Base-by-base conservation (phyloP, 2,113 vertebrate genomes). In the Piaya cayana region DNA sequence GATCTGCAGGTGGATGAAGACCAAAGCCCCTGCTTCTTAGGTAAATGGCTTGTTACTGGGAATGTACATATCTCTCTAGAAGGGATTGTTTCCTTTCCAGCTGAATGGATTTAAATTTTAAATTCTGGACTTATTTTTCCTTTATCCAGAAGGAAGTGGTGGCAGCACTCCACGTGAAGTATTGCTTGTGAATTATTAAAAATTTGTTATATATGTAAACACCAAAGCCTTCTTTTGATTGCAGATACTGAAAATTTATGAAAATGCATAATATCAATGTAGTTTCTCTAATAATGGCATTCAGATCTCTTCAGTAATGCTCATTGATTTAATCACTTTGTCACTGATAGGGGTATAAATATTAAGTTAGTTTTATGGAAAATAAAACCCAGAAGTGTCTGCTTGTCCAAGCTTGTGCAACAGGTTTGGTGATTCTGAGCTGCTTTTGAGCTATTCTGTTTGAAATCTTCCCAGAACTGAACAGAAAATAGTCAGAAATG, bases 241-340 rank as follows among this genome's bases (percentile, higher is more conserved):
- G 89, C 85, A 84, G 65, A 49, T 89, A 71, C 67, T 95, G 91
- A 94, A 87, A 96, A 92, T 93, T 92, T 95, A 95, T 93, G 81
- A 50, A 89, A 91, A 89, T 50, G 27, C 43, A 65, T 79, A 87
- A 91, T 76, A 62, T 20, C 11, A 60, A 19, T 75, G 78, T 95
- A 93, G 94, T 82, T 89, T 91, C 36, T 87, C 42, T 62, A 79
- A 65, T 92, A 95, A 93, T 62, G 32, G 89, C 36, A 85, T 94
- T 92, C 70, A 72, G 67, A 95, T 79, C 78, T 91, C 74, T 90
- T 91, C 14, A 11, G 78, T 80, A 82, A 83, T 3, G 11, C 58
- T 91, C 0, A 0, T 87, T 96, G 94, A 87, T 86, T 93, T 95
- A 92, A 95, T 95, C 74, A 88, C 36, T 75, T 14, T 85, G 78